Conservation (phyloP, 1,140 invertebrate genomes). For the Heliconius nattereri region DNA sequence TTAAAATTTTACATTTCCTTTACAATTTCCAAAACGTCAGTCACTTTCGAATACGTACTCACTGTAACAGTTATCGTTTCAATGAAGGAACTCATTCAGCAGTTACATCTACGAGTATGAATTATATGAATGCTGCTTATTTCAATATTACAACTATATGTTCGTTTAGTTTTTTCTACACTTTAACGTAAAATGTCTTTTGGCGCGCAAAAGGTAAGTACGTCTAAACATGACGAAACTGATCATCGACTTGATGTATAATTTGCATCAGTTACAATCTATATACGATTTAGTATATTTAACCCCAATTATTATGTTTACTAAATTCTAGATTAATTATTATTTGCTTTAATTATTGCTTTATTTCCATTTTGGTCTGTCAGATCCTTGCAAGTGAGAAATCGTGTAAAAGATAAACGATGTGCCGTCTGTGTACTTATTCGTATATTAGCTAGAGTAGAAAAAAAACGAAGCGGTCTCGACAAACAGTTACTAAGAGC, state of each 20-base stretch:
- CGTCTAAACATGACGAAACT: conserved; percentile 36
- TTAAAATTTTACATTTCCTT: conserved; percentile 17
- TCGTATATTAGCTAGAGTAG: conserved; percentile 69
- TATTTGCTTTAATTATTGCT: conserved; percentile 69
- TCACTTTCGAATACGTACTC: conserved; percentile 40
- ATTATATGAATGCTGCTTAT: conserved; percentile 34
- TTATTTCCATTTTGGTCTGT: conserved; percentile 72
- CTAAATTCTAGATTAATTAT: conserved; percentile 57
- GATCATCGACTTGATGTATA: conserved; percentile 11
- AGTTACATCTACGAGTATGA: conserved; percentile 22
- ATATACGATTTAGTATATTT: conserved; percentile 30
- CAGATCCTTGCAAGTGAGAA: conserved; percentile 71
- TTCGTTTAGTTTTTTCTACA: conserved; percentile 34
- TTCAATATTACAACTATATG: conserved; percentile 38
- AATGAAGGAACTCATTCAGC: conserved; percentile 39
- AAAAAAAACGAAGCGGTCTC: conserved; percentile 67
- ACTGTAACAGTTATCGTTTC: conserved; percentile 31
- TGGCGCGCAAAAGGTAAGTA: conserved; percentile 67
- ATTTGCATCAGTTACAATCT: conserved; percentile 23
- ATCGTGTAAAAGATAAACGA: conserved; percentile 70
- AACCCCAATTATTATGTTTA: conserved; percentile 41
- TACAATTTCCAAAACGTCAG: conserved; percentile 40
- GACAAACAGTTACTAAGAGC: conserved; percentile 71
- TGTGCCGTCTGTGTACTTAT: conserved; percentile 73
- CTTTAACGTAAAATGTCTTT: conserved; percentile 67